Base-by-base conservation (phyloP, 2,797 vertebrate species). In the Glossophaga mutica region DNA sequence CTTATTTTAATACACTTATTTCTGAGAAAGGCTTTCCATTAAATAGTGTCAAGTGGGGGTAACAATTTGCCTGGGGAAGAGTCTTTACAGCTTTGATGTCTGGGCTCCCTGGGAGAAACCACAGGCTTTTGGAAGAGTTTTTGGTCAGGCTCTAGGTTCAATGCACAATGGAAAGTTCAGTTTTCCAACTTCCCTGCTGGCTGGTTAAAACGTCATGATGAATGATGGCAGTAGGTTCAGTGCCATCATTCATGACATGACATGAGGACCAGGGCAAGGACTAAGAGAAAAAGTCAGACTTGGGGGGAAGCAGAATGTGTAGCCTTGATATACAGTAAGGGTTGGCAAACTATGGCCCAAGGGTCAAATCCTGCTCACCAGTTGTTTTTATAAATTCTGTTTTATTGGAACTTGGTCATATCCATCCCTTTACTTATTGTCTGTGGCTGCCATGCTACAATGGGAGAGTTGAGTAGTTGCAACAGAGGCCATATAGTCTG, bases 1-100 rank as follows among this genome's bases (percentile, higher is more conserved):
- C 94, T 97, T 97, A 96, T 95, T 97, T 98, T 97, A 96, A 96
- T 96, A 93, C 96, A 95, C 84, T 96, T 94, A 94, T 96, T 95
- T 96, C 94, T 90, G 91, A 70, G 81, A 96, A 97, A 98, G 93
- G 81, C 94, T 97, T 97, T 95, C 93, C 91, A 96, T 96, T 97
- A 97, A 96, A 84, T 57, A 96, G 77, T 95, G 93, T 98, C 94
- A 96, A 97, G 87, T 97, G 91, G 87, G 94, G 96, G 95, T 95
- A 93, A 96, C 26, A 14, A 96, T 97, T 94, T 92, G 94, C 95
- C 94, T 87, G 55, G 90, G 95, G 94, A 96, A 94, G 79, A 71
- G 65, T 95, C 81, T 78, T 94, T 92, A 93, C 89, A 90, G 84
- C 91, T 96, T 95, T 94, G 90, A 52, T 96, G 67, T 87, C 90